Percentiles rank a stretch among this genome's conserved stretches.
phyloP scores from a whole-genome alignment of 2,888 invertebrate genomes.

The Geotrupes spiniger region DNA sequence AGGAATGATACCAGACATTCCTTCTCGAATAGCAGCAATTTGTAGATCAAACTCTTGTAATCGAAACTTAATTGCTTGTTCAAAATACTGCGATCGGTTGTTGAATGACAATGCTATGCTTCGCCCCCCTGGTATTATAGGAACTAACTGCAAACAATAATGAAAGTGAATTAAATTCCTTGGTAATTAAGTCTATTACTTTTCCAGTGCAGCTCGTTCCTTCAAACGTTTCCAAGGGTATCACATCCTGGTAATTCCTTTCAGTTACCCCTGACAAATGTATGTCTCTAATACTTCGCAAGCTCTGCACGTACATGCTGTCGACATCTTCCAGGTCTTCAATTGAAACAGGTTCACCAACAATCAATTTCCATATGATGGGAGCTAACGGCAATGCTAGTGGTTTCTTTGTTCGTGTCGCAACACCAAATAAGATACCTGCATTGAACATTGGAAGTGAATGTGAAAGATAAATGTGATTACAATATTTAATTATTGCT shows the following conservation, averaged over 20 bases:
- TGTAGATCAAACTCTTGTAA: slow-evolving; percentile 62
- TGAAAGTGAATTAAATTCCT: too few species aligned
- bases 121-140: slow-evolving; percentile 61
- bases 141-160: slow-evolving; percentile 50
- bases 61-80: slow-evolving; percentile 58
- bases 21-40: slow-evolving; percentile 59
- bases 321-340: slow-evolving; percentile 63
- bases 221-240: slow-evolving; percentile 62
- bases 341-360: slow-evolving; percentile 57
- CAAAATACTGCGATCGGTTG: slow-evolving; percentile 60
- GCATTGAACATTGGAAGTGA: slow-evolving; percentile 21
- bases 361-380: slow-evolving; percentile 61
- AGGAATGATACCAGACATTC: slow-evolving; percentile 64
- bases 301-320: slow-evolving; percentile 57
- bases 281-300: slow-evolving; percentile 59
- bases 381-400: slow-evolving; percentile 62
- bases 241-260: slow-evolving; percentile 59
- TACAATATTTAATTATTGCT: too few species aligned
- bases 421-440: slow-evolving; percentile 63
- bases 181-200: slow-evolving; percentile 31
- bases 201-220: slow-evolving; percentile 60
- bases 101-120: slow-evolving; percentile 59
- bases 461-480: too few species aligned
- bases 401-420: slow-evolving; percentile 65
- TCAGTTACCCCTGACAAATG: slow-evolving; percentile 59